Percentiles rank a stretch among this genome's conserved stretches.
These are phyloP conservation scores for Moxostoma hubbsi DNA, from an alignment of 2,797 vertebrate genomes.

Conservation along the genomic window DNA sequence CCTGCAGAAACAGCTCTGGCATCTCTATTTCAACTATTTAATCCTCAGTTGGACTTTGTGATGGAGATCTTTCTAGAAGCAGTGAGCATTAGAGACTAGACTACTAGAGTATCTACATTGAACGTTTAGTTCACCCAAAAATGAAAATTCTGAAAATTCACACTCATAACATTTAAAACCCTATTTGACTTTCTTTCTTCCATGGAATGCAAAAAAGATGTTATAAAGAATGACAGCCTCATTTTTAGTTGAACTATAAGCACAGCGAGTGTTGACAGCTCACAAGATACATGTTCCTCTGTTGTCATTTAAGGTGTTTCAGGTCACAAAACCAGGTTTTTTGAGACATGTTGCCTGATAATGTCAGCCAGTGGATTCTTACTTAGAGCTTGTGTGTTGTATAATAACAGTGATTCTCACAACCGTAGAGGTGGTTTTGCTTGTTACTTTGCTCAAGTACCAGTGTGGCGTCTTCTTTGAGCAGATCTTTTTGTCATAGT, in stretches of 20 bases:
- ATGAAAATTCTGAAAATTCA: no score
- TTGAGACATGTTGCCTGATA: background rate
- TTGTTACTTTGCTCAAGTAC: background rate
- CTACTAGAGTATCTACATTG: no score
- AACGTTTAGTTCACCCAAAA: no score
- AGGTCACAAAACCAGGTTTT: background rate
- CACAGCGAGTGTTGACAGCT: background rate
- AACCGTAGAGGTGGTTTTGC: background rate
- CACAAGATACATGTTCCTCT: no score
- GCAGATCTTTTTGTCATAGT: background rate
- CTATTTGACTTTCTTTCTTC: no score
- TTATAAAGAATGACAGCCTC: no score
- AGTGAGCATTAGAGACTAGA: background rate
- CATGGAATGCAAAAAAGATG: no score
- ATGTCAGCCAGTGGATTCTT: slow-evolving; percentile 12
- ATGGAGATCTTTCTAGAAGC: slow-evolving; percentile 34
- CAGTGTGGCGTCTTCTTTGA: background rate
- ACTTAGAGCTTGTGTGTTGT: background rate
- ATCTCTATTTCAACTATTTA: slow-evolving; percentile 42
- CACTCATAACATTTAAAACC: no score
- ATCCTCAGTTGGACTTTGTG: slow-evolving; percentile 14
- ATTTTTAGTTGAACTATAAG: no score
- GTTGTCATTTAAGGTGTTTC: background rate
- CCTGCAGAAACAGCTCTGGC: slow-evolving; percentile 20
- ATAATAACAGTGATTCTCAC: slow-evolving; percentile 4